phyloP scores from a whole-genome alignment of 2,797 vertebrate genomes.

The Numenius phaeopus region DNA sequence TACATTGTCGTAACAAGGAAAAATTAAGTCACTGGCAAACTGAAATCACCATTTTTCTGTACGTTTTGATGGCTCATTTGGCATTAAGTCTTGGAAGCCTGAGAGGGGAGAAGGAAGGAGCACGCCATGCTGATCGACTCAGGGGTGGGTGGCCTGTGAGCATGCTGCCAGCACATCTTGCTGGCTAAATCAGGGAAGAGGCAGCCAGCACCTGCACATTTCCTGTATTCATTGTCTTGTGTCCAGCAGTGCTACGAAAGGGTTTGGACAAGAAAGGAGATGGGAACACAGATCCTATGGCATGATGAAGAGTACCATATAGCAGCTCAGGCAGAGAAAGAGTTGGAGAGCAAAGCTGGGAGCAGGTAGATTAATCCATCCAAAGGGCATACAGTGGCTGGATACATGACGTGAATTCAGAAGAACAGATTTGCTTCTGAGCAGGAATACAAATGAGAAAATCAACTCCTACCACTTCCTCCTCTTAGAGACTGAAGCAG shows the following conservation, averaged over 20 bases:
- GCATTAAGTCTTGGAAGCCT: background rate
- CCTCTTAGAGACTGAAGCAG: background rate
- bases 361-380: conserved; percentile 17
- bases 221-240: background rate
- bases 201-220: background rate
- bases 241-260: background rate
- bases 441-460: conserved; percentile 11
- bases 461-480: background rate
- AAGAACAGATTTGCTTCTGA: background rate
- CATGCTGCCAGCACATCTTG: background rate
- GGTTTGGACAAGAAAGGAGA: background rate
- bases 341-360: background rate
- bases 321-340: background rate
- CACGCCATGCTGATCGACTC: accelerated
- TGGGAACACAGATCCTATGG: background rate
- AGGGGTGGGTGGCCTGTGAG: background rate
- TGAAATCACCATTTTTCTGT: background rate
- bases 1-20: background rate
- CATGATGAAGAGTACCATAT: background rate
- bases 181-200: background rate
- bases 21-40: background rate
- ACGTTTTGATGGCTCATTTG: background rate
- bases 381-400: background rate
- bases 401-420: background rate
- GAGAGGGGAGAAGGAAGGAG: background rate